Conservation (phyloP, 2,113 vertebrate genomes). For the Python bivittatus region DNA sequence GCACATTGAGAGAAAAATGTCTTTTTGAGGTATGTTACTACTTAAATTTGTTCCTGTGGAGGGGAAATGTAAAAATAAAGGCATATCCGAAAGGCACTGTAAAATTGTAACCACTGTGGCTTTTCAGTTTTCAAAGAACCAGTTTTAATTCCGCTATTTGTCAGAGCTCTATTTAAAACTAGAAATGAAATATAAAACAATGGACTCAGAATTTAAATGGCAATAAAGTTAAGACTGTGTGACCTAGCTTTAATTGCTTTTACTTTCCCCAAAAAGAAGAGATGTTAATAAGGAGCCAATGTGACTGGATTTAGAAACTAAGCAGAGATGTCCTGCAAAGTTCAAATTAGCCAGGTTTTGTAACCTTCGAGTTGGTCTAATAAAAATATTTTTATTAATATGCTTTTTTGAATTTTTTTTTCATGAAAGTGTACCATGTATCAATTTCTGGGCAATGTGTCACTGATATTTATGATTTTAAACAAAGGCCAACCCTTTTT, state of each 20-base stretch:
- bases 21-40: not conserved
- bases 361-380: not conserved
- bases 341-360: not conserved
- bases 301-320: constrained; percentile 6
- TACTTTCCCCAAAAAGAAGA: not conserved
- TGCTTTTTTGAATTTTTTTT: not conserved
- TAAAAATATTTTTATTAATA: not conserved
- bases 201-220: constrained; percentile 20
- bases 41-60: constrained; percentile 16
- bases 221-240: not conserved
- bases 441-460: not conserved
- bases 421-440: not conserved
- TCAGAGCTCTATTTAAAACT: constrained; percentile 37
- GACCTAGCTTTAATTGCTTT: not conserved
- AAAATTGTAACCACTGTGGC: constrained; percentile 21
- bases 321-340: not conserved
- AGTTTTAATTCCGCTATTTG: constrained; percentile 28
- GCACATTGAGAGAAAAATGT: not conserved
- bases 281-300: constrained; percentile 7
- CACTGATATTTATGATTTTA: not conserved
- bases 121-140: constrained; percentile 29
- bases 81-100: constrained; percentile 1
- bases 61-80: constrained; percentile 14
- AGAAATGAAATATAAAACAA: constrained; percentile 29
- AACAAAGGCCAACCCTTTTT: not conserved